Base-by-base conservation (phyloP, 1,140 invertebrate genomes). In the Sinella curviseta region DNA sequence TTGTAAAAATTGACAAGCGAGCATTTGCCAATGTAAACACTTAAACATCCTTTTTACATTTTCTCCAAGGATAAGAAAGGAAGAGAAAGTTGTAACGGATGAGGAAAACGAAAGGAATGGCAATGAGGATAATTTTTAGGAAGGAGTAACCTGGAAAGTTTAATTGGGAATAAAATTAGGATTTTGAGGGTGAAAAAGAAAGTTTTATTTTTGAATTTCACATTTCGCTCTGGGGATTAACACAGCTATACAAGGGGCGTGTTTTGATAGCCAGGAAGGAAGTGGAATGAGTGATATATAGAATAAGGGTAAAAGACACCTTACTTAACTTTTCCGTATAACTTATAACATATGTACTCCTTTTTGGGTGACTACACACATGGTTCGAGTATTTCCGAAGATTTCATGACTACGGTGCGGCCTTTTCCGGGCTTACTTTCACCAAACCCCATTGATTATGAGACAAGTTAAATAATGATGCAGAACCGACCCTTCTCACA, bases 181-280 rank as follows among this genome's bases (percentile, higher is more conserved):
- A 70, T 70, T 70, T 70, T 60, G 55, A 70, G 65, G 65, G 65
- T 31, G 65, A 70, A 70, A 70, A 70, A 26, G 26, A 70, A 70
- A 70, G 28, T 70, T 33, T 3, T 30, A 33, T 33, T 31, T 30
- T 24, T 70, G 31, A 14, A 30, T 70, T 70, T 70, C 65, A 70
- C 65, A 70, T 70, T 70, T 70, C 65, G 65, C 65, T 70, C 65
- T 70, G 24, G 65, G 65, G 65, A 70, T 70, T 70, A 70, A 70
- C 8, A 8, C 26, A 17, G 65, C 31, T 70, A 8, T 70, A 70
- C 30, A 31, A 30, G 65, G 65, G 65, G 65, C 65, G 65, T 70
- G 65, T 70, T 70, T 70, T 70, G 65, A 70, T 70, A 33, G 65
- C 31, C 65, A 70, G 65, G 65, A 70, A 70, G 65, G 65, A 70